Conservation (phyloP, 37 sponge, comb jelly and placozoan species). For the Geodia barretti region DNA sequence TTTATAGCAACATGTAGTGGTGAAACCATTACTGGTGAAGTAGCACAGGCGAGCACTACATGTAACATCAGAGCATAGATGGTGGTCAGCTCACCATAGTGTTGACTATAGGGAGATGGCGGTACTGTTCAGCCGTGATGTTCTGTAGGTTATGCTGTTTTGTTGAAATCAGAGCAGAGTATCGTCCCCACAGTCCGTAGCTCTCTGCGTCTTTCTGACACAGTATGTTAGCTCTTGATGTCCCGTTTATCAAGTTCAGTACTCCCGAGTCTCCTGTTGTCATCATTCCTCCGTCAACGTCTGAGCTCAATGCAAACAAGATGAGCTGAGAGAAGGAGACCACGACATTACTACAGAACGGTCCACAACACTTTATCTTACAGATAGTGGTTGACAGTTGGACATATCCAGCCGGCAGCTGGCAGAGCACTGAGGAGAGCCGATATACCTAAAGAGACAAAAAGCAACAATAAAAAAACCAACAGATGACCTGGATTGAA, state of each 20-base stretch:
- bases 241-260: background rate
- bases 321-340: background rate
- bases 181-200: background rate
- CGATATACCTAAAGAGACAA: background rate
- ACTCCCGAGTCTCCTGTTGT: background rate
- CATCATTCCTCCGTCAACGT: background rate
- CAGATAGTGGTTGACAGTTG: background rate
- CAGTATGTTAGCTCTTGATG: background rate
- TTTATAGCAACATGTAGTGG: too few species aligned
- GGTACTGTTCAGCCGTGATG: background rate
- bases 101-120: background rate
- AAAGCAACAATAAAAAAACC: too few species aligned
- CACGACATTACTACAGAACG: background rate
- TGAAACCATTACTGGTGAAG: too few species aligned
- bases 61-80: too few species aligned
- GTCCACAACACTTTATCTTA: too few species aligned
- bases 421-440: background rate
- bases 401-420: background rate
- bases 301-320: background rate
- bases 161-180: background rate
- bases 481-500: background rate
- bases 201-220: background rate
- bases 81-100: background rate
- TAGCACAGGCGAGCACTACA: too few species aligned
- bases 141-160: background rate